These are phyloP conservation scores for Lysandra coridon DNA, from an alignment of 2,888 invertebrate genomes.

Conservation along the genomic window DNA sequence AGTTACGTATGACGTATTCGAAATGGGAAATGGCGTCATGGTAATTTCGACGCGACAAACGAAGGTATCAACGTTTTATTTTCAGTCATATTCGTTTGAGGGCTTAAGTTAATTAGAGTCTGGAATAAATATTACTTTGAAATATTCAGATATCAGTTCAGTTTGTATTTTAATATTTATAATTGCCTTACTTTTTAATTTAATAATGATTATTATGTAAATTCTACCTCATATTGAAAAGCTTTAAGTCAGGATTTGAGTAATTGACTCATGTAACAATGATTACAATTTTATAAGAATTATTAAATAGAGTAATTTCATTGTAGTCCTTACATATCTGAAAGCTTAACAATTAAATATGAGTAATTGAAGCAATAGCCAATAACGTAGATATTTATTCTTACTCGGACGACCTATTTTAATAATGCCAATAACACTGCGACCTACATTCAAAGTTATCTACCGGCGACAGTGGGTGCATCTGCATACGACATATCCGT, in stretches of 20 bases:
- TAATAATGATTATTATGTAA: neutral
- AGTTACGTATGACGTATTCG: conserved; percentile 18
- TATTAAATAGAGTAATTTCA: too few relatives aligned
- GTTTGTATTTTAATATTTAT: neutral
- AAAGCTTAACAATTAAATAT: neutral
- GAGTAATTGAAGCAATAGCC: neutral
- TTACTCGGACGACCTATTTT: conserved; percentile 27
- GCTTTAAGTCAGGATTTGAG: too few relatives aligned
- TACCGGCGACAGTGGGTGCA: conserved; percentile 21
- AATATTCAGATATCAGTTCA: neutral
- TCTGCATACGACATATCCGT: conserved; percentile 29
- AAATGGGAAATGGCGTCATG: conserved; percentile 16
- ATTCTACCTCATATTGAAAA: too few relatives aligned
- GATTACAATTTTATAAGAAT: too few relatives aligned
- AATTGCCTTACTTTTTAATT: neutral
- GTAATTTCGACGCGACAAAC: conserved; percentile 17
- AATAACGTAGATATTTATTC: neutral
- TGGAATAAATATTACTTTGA: conserved; percentile 8
- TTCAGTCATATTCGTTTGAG: conserved; percentile 16
- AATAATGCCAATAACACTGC: conserved; percentile 16
- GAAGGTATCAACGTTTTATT: conserved; percentile 18
- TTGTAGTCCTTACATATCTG: neutral
- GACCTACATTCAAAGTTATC: conserved; percentile 18
- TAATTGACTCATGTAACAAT: too few relatives aligned
- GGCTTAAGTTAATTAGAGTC: conserved; percentile 11